Evolutionary conservation across 2,797 vertebrate species (phyloP).

Genomic region (Cheirogaleus major): DNA sequence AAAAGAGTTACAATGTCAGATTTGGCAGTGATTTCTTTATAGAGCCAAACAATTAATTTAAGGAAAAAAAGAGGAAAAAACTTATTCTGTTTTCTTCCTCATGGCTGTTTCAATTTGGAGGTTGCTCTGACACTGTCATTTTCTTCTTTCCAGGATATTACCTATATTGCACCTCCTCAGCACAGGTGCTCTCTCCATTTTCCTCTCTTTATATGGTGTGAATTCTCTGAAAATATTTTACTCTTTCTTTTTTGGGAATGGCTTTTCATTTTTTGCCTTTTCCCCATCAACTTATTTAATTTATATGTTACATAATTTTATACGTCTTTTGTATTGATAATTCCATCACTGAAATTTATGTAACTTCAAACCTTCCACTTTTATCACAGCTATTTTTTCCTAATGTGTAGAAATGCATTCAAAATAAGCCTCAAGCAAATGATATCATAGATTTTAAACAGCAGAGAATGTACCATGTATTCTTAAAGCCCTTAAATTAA

Average conservation of each 20-base stretch:
- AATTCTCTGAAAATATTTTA: neutral
- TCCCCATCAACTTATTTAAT: neutral
- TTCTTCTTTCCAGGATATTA: neutral
- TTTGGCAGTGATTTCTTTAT: neutral
- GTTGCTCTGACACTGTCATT: neutral
- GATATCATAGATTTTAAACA: neutral
- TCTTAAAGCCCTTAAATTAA: neutral
- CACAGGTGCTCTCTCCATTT: neutral
- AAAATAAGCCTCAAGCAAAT: neutral
- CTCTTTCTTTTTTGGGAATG: neutral
- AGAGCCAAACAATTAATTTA: neutral
- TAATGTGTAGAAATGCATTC: neutral
- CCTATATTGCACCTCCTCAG: neutral
- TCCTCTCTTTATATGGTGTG: neutral
- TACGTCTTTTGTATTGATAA: neutral
- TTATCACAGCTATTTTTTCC: neutral
- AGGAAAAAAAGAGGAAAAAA: neutral
- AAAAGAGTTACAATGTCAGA: neutral
- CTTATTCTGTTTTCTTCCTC: neutral
- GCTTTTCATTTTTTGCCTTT: neutral
- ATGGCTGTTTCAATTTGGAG: neutral
- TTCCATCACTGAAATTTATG: neutral
- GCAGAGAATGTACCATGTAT: neutral
- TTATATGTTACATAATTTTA: neutral
- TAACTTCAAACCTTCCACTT: neutral